Evolutionary conservation across 1,140 invertebrate species (phyloP).

Genomic region (Acromyrmex heyeri): DNA sequence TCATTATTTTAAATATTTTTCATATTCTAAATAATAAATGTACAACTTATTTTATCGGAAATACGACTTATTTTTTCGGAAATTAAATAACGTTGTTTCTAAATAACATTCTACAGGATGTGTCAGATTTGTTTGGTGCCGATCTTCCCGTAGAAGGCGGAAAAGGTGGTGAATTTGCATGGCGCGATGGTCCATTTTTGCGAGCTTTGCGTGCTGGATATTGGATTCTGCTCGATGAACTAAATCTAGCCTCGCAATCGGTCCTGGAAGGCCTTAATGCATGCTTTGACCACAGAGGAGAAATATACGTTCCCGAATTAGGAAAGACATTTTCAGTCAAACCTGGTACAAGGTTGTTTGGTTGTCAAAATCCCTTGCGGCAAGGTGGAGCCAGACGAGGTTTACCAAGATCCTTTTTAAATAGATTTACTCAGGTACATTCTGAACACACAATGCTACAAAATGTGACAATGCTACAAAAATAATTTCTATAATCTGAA

Average conservation of each 20-base stretch:
- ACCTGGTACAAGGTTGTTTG: slow-evolving; percentile 95
- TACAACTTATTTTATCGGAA: neutral
- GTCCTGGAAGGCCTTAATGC: slow-evolving; percentile 99
- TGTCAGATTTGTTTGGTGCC: slow-evolving; percentile 98
- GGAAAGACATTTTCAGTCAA: slow-evolving; percentile 93
- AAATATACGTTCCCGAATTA: slow-evolving; percentile 98
- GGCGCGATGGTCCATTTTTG: slow-evolving; percentile 98
- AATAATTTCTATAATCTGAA: slow-evolving; percentile 61
- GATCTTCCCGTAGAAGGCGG: slow-evolving; percentile 98
- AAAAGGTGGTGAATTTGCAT: slow-evolving; percentile 94
- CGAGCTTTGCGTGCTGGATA: slow-evolving; percentile 96
- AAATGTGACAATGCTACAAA: neutral
- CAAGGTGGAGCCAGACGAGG: slow-evolving; percentile 98
- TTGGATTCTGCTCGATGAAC: slow-evolving; percentile 99
- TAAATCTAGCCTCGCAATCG: slow-evolving; percentile 99
- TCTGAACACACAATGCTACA: neutral
- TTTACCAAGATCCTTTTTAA: slow-evolving; percentile 98
- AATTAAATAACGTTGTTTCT: slow-evolving; percentile 25
- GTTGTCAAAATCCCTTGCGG: slow-evolving; percentile 98
- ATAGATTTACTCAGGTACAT: slow-evolving; percentile 97
- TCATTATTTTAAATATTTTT: too few species aligned
- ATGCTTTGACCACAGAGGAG: slow-evolving; percentile 98
- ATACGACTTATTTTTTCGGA: neutral
- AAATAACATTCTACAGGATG: slow-evolving; percentile 89
- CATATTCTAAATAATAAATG: neutral